Conservation (phyloP, 2,797 vertebrate genomes). For the Apodemus agrarius region DNA sequence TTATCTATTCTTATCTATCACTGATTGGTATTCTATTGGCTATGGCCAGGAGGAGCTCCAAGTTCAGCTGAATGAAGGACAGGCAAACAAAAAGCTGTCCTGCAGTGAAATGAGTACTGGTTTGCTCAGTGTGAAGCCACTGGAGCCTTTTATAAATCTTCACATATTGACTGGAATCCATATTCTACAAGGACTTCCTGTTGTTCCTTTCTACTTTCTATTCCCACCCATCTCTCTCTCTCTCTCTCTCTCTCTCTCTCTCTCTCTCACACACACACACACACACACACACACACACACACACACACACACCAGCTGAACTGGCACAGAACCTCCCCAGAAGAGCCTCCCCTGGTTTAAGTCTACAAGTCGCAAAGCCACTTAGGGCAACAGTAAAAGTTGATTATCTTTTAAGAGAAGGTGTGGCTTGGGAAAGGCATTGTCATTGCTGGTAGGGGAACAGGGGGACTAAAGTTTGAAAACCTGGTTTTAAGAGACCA, state of each 20-base stretch:
- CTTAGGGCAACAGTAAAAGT: neutral
- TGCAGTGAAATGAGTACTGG: neutral
- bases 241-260: too few relatives aligned
- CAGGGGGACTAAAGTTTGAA: neutral
- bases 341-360: neutral
- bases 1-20: neutral
- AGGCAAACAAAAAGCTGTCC: neutral
- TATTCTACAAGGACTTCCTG: neutral
- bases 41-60: neutral
- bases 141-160: neutral
- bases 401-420: slow-evolving; percentile 25
- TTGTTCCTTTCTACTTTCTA: neutral
- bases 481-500: neutral
- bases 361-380: neutral
- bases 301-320: neutral
- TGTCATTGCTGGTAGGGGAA: neutral
- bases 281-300: too few relatives aligned
- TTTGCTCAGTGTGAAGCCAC: neutral
- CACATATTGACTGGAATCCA: neutral
- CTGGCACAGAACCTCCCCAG: neutral
- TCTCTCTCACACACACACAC: too few relatives aligned
- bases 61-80: neutral
- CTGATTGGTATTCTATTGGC: neutral
- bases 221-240: neutral
- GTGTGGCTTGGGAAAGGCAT: neutral